A percentile compares a stretch with the other conserved stretches of the same genome.
Evolutionary conservation across 2,888 invertebrate genomes (phyloP).

Genomic region (Choreutis nemorana): DNA sequence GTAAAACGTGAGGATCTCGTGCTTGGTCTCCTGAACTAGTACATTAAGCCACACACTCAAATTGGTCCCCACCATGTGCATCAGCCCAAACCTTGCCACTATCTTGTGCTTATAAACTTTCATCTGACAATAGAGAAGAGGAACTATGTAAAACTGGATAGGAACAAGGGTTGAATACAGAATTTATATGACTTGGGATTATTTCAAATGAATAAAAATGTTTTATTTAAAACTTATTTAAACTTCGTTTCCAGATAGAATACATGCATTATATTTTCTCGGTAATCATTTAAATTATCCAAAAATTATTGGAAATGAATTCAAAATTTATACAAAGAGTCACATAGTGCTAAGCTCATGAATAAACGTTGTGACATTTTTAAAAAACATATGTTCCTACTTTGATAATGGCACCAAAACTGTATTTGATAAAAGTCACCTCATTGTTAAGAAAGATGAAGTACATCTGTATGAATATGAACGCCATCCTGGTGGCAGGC

Average conservation of each 20-base stretch:
- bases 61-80: slow-evolving; percentile 99
- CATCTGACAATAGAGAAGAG: slow-evolving; percentile 69
- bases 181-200: too few species aligned
- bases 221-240: neutral
- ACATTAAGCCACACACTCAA: slow-evolving; percentile 97
- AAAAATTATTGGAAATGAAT: too few species aligned
- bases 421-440: slow-evolving; percentile 56
- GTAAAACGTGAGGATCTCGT: slow-evolving; percentile 91
- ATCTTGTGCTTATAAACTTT: slow-evolving; percentile 88
- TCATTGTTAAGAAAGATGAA: slow-evolving; percentile 98
- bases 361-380: too few species aligned
- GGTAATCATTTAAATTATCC: neutral
- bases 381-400: too few species aligned
- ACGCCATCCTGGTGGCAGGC: slow-evolving; percentile 92
- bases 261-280: neutral
- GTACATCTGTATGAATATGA: slow-evolving; percentile 98
- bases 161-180: too few species aligned
- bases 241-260: neutral
- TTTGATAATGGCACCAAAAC: slow-evolving; percentile 1
- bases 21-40: slow-evolving; percentile 93
- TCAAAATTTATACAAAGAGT: too few species aligned
- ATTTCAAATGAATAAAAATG: too few species aligned
- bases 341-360: too few species aligned
- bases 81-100: slow-evolving; percentile 92
- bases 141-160: neutral